phyloP scores from a whole-genome alignment of 2,888 invertebrate species.

The Crematogaster levior region DNA sequence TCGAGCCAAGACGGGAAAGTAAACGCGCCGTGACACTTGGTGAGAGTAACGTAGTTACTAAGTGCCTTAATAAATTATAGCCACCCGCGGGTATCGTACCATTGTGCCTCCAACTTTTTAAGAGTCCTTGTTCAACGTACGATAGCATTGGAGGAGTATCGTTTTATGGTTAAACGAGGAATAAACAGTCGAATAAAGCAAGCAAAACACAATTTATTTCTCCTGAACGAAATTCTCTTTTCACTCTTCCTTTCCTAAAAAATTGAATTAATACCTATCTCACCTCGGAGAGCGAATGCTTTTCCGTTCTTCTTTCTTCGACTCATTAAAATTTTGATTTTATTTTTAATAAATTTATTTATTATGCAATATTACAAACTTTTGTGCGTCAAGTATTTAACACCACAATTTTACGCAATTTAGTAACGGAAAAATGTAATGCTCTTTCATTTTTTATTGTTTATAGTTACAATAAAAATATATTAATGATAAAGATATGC shows the following conservation, averaged over 20 bases:
- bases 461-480: background rate
- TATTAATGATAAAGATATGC: background rate
- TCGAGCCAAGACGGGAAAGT: constrained; percentile 79
- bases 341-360: no score
- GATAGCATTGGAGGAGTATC: background rate
- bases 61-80: constrained; percentile 85
- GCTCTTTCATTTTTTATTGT: background rate
- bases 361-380: no score
- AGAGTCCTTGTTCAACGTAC: background rate
- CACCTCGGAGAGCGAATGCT: background rate
- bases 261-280: background rate
- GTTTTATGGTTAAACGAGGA: constrained; percentile 27
- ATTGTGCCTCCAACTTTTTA: constrained; percentile 60
- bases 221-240: background rate
- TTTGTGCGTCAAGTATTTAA: no score
- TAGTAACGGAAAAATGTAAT: background rate
- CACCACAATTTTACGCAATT: background rate
- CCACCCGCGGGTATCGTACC: constrained; percentile 58
- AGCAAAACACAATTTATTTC: constrained; percentile 1
- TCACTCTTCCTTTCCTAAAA: background rate
- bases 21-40: constrained; percentile 83
- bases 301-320: background rate
- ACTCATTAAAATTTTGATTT: no score
- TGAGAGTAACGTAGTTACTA: constrained; percentile 75
- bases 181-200: constrained; percentile 33